Conservation (phyloP, 2,113 vertebrate species). For the Cyprinodon tularosa region DNA sequence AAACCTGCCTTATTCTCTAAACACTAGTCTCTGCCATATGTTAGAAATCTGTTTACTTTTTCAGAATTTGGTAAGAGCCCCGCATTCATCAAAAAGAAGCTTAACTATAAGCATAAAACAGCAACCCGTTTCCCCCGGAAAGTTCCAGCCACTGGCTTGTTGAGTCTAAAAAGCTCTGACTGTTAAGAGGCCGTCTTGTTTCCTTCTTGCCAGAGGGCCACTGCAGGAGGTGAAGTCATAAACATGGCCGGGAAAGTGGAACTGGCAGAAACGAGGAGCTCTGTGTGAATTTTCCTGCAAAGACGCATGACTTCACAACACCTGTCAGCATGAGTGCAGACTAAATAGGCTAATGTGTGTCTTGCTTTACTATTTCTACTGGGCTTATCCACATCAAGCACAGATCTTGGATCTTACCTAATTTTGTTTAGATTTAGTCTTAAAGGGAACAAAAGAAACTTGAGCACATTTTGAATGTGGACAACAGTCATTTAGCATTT, state of each 20-base stretch:
- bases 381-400: slow-evolving; percentile 38
- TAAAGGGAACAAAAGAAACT: slow-evolving; percentile 26
- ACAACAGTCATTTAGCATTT: slow-evolving; percentile 28
- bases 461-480: slow-evolving; percentile 35
- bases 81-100: slow-evolving; percentile 45
- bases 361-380: slow-evolving; percentile 34
- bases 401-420: slow-evolving; percentile 11
- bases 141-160: slow-evolving; percentile 59
- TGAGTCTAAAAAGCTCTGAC: slow-evolving; percentile 60
- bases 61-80: slow-evolving; percentile 3
- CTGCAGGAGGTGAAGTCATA: slow-evolving; percentile 80
- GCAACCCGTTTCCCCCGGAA: slow-evolving; percentile 46
- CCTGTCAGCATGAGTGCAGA: slow-evolving; percentile 63
- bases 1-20: background rate
- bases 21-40: slow-evolving; percentile 11
- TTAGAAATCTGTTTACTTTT: slow-evolving; percentile 16
- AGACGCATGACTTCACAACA: slow-evolving; percentile 78
- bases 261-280: slow-evolving; percentile 61
- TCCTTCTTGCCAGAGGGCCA: slow-evolving; percentile 67
- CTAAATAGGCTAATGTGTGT: slow-evolving; percentile 39
- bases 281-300: slow-evolving; percentile 63
- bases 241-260: slow-evolving; percentile 72
- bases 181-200: slow-evolving; percentile 73
- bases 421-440: background rate
- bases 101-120: slow-evolving; percentile 42